phyloP scores from a whole-genome alignment of 2,113 vertebrate genomes.

The Nematolebias whitei region DNA sequence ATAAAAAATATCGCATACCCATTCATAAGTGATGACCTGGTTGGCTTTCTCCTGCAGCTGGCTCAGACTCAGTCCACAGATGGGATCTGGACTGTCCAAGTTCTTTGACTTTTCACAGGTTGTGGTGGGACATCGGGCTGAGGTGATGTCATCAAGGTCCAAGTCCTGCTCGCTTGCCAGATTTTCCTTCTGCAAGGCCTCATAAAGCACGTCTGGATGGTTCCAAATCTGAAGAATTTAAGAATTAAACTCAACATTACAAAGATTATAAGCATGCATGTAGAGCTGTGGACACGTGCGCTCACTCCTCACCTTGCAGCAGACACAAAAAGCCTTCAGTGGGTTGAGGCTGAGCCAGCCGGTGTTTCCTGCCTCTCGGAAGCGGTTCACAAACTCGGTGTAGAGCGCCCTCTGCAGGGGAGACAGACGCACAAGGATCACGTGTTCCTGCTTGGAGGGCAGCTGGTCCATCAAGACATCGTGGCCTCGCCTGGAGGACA shows the following conservation, averaged over 20 bases:
- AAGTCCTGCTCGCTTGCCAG: constrained; percentile 92
- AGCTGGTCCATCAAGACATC: constrained; percentile 92
- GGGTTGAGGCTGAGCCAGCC: constrained; percentile 97
- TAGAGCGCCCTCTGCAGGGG: constrained; percentile 92
- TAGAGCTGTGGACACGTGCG: background rate
- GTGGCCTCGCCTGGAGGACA: constrained; percentile 86
- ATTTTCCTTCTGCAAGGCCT: constrained; percentile 94
- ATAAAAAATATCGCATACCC: constrained; percentile 78
- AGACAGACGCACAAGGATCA: constrained; percentile 92
- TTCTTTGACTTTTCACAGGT: constrained; percentile 85
- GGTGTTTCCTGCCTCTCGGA: constrained; percentile 91
- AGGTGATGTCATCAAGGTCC: constrained; percentile 91
- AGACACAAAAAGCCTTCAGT: constrained; percentile 95
- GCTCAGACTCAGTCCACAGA: constrained; percentile 87
- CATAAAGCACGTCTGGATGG: constrained; percentile 93
- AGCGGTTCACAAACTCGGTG: constrained; percentile 95
- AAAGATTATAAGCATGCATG: background rate
- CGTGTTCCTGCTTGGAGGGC: constrained; percentile 92
- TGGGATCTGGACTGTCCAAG: constrained; percentile 80
- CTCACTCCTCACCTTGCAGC: constrained; percentile 85
- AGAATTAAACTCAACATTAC: too few species aligned
- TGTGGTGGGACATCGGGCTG: constrained; percentile 79
- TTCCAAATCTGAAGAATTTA: constrained; percentile 93
- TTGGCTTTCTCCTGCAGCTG: constrained; percentile 92
- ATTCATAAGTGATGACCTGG: constrained; percentile 94